These are phyloP conservation scores for Heterotilapia buettikoferi DNA, from an alignment of 2,113 vertebrate species.

Conservation along the genomic window DNA sequence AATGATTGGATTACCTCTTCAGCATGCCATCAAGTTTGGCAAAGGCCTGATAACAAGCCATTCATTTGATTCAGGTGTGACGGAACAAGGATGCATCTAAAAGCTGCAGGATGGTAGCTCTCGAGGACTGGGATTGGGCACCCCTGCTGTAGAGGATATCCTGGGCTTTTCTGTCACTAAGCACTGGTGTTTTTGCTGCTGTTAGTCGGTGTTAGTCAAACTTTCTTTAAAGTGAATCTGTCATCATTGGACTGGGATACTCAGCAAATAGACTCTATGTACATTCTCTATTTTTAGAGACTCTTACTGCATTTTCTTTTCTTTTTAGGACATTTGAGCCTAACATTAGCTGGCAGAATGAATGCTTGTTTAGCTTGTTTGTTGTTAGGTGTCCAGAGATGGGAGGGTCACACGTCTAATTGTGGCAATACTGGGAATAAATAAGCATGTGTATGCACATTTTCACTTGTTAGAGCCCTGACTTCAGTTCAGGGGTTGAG, in stretches of 20 bases:
- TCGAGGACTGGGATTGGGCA: too few species aligned
- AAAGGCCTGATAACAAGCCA: too few species aligned
- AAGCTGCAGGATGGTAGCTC: too few species aligned
- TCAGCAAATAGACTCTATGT: neutral
- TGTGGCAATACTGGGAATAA: neutral
- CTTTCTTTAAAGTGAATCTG: neutral
- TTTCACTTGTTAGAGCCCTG: neutral
- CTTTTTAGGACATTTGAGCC: neutral
- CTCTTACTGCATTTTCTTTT: accelerated
- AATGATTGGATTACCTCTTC: too few species aligned
- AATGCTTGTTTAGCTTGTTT: neutral
- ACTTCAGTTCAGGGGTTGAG: neutral
- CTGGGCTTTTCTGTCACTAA: neutral
- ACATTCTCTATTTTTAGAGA: neutral
- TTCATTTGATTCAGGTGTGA: too few species aligned
- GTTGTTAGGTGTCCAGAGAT: neutral
- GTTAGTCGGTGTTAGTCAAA: neutral
- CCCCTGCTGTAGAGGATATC: neutral
- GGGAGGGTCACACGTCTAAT: neutral
- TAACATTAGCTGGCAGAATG: neutral
- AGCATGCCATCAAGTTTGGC: too few species aligned
- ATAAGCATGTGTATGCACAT: neutral
- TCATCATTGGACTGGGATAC: neutral
- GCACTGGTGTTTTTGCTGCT: neutral
- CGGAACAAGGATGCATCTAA: too few species aligned